A percentile compares a stretch with the other conserved stretches of the same genome.
Conservation (phyloP, 2,888 invertebrate genomes). For the Cenopis cana region DNA sequence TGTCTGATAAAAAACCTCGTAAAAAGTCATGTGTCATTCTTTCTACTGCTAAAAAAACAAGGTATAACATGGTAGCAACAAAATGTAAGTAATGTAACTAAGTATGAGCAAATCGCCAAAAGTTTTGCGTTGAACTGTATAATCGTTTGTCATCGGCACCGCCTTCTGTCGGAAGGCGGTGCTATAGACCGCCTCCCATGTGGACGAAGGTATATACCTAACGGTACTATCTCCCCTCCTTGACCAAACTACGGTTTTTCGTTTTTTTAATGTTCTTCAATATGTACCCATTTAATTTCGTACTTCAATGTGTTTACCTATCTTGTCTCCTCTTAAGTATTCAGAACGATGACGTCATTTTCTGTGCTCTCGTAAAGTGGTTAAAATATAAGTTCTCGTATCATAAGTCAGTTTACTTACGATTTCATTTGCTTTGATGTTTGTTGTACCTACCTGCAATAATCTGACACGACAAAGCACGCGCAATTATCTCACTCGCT, state of each 20-base stretch:
- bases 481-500: no score
- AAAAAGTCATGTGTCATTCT: no score
- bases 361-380: not conserved
- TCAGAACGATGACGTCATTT: not conserved
- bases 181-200: slow-evolving; percentile 23
- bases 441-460: not conserved
- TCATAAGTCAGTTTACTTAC: not conserved
- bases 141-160: slow-evolving; percentile 24
- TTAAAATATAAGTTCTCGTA: not conserved
- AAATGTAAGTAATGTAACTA: not conserved
- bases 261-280: not conserved
- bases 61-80: not conserved
- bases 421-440: not conserved
- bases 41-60: no score
- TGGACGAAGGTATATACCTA: slow-evolving; percentile 39
- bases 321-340: not conserved
- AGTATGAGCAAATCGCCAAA: not conserved
- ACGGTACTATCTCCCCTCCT: slow-evolving; percentile 32
- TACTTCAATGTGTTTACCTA: not conserved
- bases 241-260: slow-evolving; percentile 8
- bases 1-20: no score
- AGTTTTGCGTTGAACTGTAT: slow-evolving; percentile 21
- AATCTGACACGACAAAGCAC: no score
- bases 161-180: slow-evolving; percentile 36
- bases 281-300: not conserved